Base-by-base conservation (phyloP, 2,113 vertebrate genomes). In the Strix uralensis region DNA sequence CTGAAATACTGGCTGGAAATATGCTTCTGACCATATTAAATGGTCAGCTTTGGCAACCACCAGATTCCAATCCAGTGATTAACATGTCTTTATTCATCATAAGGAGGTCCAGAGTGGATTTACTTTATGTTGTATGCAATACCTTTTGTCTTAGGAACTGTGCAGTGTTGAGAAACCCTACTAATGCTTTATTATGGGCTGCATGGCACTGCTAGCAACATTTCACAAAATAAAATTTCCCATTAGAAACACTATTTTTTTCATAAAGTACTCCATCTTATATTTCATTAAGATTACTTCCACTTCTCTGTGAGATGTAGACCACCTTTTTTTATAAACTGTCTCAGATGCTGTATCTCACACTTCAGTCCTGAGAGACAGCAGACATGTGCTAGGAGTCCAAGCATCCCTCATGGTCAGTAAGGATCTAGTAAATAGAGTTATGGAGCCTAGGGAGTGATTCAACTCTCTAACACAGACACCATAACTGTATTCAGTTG, bases 41-140 rank as follows among this genome's bases (percentile, higher is more conserved):
- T 79, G 40, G 87, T 49, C 89, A 85, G 49, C 34, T 91, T 81
- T 57, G 74, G 52, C 66, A 91, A 92, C 65, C 84, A 94, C 87
- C 2, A 54, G 78, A 96, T 96, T 97, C 93, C 95, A 95, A 65
- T 94, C 61, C 61, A 57, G 40, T 96, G 89, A 94, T 96, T 94
- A 95, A 95, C 40, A 59, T 74, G 51, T 67, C 38, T 67, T 81
- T 69, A 65, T 59, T 94, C 12, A 78, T 86, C 61, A 49, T 25
- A 23, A 72, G 36, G 47, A 89, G 3, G 27, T 91, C 16, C 36
- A 81, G 44, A 72, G 15, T 20, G 15, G 16, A 63, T 94, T 89
- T 89, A 72, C 78, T 10, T 81, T 70, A 52, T 52, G 11, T 22
- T 71, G 34, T 30, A 40, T 11, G 4, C 17, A 94, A 40, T 36